phyloP scores from a whole-genome alignment of 1,140 invertebrate genomes.

The Saccostrea cuccullata region DNA sequence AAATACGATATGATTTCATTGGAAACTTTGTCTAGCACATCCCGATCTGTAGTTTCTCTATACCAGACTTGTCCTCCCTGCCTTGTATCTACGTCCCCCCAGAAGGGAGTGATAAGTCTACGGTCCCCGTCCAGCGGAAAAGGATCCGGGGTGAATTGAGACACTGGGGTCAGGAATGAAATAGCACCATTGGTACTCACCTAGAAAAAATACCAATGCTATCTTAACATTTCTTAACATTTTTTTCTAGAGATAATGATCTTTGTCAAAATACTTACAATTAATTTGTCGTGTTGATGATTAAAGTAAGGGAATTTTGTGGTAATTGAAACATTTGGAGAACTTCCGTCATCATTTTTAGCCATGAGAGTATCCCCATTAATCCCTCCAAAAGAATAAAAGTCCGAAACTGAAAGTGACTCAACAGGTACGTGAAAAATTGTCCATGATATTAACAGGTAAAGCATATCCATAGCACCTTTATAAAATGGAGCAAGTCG shows the following conservation, averaged over 20 bases:
- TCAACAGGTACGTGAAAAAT: too few species aligned
- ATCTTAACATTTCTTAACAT: too few species aligned
- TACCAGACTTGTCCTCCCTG: conserved; percentile 64
- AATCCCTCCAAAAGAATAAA: background rate
- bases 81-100: conserved; percentile 65
- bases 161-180: background rate
- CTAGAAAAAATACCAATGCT: background rate
- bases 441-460: too few species aligned
- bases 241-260: too few species aligned
- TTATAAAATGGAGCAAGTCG: too few species aligned
- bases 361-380: background rate
- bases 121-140: conserved; percentile 58
- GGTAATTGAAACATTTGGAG: background rate
- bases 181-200: conserved; percentile 30
- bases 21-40: conserved; percentile 51
- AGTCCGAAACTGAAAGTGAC: background rate
- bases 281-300: background rate
- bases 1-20: conserved; percentile 59
- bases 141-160: conserved; percentile 55
- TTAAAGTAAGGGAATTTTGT: background rate
- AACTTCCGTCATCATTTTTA: background rate
- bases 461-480: too few species aligned
- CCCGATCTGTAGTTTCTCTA: conserved; percentile 49
- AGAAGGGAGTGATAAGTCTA: conserved; percentile 64
- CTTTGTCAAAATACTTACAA: too few species aligned